Percentiles rank a stretch among this genome's conserved stretches.
Conservation (phyloP, 2,797 vertebrate genomes). For the Hemitrygon akajei region DNA sequence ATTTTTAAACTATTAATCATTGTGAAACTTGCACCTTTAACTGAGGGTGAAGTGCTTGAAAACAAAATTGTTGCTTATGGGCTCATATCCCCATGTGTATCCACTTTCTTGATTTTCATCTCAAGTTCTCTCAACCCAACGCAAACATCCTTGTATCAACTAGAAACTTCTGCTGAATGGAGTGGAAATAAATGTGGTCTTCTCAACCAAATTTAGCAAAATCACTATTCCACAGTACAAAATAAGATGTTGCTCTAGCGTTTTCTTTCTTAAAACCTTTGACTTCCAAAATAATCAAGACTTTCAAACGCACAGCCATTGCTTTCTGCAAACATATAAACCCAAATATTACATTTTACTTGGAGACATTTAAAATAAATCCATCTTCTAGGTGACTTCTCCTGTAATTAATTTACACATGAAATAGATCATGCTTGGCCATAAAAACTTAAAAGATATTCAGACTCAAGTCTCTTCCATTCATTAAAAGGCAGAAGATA, state of each 20-base stretch:
- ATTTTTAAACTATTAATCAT: neutral
- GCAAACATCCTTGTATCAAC: neutral
- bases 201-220: no score
- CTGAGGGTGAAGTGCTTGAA: neutral
- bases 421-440: neutral
- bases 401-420: neutral
- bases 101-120: neutral
- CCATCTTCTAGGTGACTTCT: neutral
- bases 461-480: neutral
- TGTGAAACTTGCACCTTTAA: neutral
- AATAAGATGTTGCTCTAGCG: neutral
- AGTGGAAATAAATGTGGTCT: neutral
- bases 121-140: neutral
- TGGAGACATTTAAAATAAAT: neutral
- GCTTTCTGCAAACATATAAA: slow-evolving; percentile 7
- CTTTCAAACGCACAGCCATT: neutral
- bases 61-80: neutral
- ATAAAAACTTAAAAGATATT: neutral
- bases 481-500: neutral
- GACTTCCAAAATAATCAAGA: neutral
- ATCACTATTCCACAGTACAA: neutral
- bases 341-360: neutral
- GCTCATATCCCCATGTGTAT: neutral
- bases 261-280: neutral
- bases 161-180: neutral